Conservation (phyloP, 2,113 vertebrate species). For the Chaetura pelagica region DNA sequence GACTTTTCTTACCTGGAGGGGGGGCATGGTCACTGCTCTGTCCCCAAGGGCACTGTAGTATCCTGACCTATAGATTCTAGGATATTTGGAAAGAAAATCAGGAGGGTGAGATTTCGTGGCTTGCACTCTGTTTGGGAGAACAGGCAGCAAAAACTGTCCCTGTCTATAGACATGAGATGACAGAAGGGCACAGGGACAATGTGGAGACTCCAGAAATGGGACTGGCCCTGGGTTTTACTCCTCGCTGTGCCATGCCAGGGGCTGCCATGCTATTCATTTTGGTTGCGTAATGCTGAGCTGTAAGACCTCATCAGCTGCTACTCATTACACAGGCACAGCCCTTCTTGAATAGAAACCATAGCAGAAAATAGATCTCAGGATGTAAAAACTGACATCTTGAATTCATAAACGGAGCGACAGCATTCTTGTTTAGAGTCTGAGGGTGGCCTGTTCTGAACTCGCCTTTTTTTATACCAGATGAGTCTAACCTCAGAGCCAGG, state of each 20-base stretch:
- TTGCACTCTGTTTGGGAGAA: not conserved
- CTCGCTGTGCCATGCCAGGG: not conserved
- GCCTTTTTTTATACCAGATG: slow-evolving; percentile 42
- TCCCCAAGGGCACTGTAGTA: not conserved
- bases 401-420: slow-evolving; percentile 63
- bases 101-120: not conserved
- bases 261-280: not conserved
- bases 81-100: not conserved
- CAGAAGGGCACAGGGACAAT: fast-evolving
- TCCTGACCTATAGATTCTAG: not conserved
- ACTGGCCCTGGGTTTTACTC: not conserved
- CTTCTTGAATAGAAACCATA: slow-evolving; percentile 54
- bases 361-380: slow-evolving; percentile 67
- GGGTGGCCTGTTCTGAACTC: slow-evolving; percentile 68
- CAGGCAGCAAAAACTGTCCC: not conserved
- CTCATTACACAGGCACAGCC: slow-evolving; percentile 63
- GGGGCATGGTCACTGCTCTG: not conserved
- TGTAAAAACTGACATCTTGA: slow-evolving; percentile 69
- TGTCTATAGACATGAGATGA: not conserved
- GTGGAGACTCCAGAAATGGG: not conserved
- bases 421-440: slow-evolving; percentile 66
- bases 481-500: slow-evolving; percentile 64
- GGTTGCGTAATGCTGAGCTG: slow-evolving; percentile 35
- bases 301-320: slow-evolving; percentile 61
- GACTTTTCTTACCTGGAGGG: not conserved